Percentiles rank a stretch among this genome's conserved stretches.
Evolutionary conservation across 2,888 invertebrate species (phyloP).

Genomic region (Cheilosia scutellata): DNA sequence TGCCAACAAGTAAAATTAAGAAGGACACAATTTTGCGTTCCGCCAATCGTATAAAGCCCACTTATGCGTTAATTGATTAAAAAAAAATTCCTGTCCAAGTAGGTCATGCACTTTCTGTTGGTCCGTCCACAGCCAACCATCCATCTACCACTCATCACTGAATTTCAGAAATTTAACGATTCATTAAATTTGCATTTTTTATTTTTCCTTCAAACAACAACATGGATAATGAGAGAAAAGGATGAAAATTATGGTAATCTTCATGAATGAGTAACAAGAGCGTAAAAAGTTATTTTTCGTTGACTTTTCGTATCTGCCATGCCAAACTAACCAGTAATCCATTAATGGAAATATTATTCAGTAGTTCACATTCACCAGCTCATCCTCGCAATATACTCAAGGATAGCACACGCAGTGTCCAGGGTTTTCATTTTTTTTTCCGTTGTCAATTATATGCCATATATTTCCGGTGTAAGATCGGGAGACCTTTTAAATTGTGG

Average conservation of each 20-base stretch:
- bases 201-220: neutral
- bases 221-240: constrained; percentile 39
- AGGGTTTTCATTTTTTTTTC: constrained; percentile 22
- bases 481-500: neutral
- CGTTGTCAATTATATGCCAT: constrained; percentile 3
- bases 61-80: constrained; percentile 44
- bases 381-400: constrained; percentile 27
- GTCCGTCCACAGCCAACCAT: neutral
- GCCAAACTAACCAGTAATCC: constrained; percentile 46
- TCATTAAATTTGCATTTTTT: constrained; percentile 25
- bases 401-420: constrained; percentile 1
- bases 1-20: constrained; percentile 4
- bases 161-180: constrained; percentile 41
- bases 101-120: constrained; percentile 14
- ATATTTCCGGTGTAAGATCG: neutral
- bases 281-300: constrained; percentile 20
- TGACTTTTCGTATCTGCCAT: constrained; percentile 18
- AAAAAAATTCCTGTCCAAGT: neutral
- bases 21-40: constrained; percentile 3
- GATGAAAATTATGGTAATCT: constrained; percentile 39
- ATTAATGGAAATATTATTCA: constrained; percentile 61
- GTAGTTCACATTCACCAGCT: neutral
- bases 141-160: constrained; percentile 2
- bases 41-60: constrained; percentile 9
- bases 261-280: constrained; percentile 1